These are phyloP conservation scores for Lineus longissimus DNA, from an alignment of 1,140 invertebrate species.

Conservation along the genomic window DNA sequence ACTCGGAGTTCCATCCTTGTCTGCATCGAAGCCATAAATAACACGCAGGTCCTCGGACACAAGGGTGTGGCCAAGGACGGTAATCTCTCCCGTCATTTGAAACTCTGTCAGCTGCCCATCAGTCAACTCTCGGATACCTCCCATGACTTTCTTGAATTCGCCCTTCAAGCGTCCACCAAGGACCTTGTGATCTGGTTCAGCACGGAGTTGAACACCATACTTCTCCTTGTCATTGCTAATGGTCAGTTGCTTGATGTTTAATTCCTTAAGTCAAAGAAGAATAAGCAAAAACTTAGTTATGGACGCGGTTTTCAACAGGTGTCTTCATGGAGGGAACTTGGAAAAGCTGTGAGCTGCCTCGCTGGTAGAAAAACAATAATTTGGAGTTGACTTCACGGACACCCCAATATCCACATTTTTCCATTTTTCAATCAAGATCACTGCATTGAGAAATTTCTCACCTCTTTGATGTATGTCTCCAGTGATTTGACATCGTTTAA, in stretches of 20 bases:
- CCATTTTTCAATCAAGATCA: no score
- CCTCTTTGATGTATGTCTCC: constrained; percentile 80
- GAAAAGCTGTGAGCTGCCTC: no score
- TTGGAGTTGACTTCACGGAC: no score
- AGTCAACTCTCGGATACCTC: constrained; percentile 75
- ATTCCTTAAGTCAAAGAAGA: constrained; percentile 60
- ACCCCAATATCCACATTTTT: no score
- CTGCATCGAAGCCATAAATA: constrained; percentile 70
- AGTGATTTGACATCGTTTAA: constrained; percentile 78
- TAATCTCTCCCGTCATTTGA: constrained; percentile 67
- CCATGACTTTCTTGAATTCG: constrained; percentile 82
- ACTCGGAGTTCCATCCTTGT: constrained; percentile 55
- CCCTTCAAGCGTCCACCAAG: constrained; percentile 68
- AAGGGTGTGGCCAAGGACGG: constrained; percentile 61
- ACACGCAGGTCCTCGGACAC: constrained; percentile 78
- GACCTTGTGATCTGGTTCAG: constrained; percentile 86
- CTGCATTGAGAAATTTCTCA: no score
- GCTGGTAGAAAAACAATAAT: no score
- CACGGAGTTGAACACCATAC: constrained; percentile 88
- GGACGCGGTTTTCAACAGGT: no score
- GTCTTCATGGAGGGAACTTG: no score
- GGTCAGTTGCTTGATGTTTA: constrained; percentile 87
- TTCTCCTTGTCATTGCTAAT: constrained; percentile 86
- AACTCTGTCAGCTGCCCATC: constrained; percentile 79
- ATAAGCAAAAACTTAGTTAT: no score